Evolutionary conservation across 1,140 invertebrate species (phyloP).

Genomic region (Cherax quadricarinatus): DNA sequence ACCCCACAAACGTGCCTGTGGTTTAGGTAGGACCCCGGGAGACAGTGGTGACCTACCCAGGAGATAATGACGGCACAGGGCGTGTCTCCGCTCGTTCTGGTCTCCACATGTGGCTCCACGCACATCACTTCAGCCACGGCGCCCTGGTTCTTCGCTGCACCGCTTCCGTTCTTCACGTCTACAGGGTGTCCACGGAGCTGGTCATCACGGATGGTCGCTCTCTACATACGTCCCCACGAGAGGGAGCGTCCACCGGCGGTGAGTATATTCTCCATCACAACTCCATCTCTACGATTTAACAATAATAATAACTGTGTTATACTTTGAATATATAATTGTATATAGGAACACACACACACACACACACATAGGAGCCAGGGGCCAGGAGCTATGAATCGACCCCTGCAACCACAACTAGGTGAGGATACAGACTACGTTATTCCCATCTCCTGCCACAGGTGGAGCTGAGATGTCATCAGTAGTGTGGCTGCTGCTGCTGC

Average conservation of each 20-base stretch:
- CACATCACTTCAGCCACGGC: slow-evolving; percentile 45
- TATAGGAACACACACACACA: too few relatives aligned
- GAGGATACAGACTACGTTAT: too few relatives aligned
- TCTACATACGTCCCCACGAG: background rate
- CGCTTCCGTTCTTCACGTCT: slow-evolving; percentile 18
- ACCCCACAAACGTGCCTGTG: too few relatives aligned
- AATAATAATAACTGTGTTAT: too few relatives aligned
- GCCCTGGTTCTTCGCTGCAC: slow-evolving; percentile 6
- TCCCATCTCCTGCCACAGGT: background rate
- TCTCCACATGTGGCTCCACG: slow-evolving; percentile 61
- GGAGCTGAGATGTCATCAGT: background rate
- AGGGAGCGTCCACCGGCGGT: background rate
- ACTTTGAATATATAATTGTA: too few relatives aligned
- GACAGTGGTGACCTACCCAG: background rate
- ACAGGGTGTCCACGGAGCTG: slow-evolving; percentile 21
- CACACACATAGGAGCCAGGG: too few relatives aligned
- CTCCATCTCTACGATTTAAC: background rate
- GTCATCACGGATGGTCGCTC: background rate
- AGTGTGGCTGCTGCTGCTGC: background rate
- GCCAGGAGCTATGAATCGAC: too few relatives aligned
- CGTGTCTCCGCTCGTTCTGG: slow-evolving; percentile 44
- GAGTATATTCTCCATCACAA: background rate
- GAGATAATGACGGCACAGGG: slow-evolving; percentile 15
- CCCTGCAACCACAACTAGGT: too few relatives aligned
- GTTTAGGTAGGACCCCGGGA: background rate